Evolutionary conservation across 1,140 invertebrate species (phyloP), one percentile per base, ranked within the genome.

Genomic region (Proctacanthus coquilletti): DNA sequence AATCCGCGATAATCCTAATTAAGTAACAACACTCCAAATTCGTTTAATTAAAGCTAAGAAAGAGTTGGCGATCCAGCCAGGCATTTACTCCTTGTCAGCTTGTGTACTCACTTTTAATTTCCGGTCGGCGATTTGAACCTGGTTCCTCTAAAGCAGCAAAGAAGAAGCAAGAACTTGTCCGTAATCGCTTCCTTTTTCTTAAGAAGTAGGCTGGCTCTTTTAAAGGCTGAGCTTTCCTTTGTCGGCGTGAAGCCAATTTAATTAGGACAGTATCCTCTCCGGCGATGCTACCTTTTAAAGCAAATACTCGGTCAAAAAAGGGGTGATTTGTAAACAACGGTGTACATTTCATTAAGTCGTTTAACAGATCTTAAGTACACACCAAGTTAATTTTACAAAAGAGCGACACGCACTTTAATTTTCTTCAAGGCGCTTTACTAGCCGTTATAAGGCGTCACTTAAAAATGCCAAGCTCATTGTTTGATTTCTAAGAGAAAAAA

Each of bases 311-410:
- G n/a, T n/a, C n/a, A 13, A 27, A 27, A 27, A 27, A 27, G 23
- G 23, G 23, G 23, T 27, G 23, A 27, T 27, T 13, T 27, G 23
- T 27, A 27, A 27, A 27, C 23, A 27, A 27, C 23, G 23, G 23
- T 27, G 13, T 27, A 27, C 23, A 27, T 27, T 27, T 27, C 23
- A 27, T 27, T 27, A 27, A 27, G 23, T 8, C 13, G 23, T 27
- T 27, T 27, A 27, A 27, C 23, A 27, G 23, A 13, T 27, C 13
- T 27, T 9, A 27, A 27, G 23, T 27, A 27, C 23, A 27, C 23
- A 9, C 13, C 8, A 9, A 27, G 23, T 9, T 27, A 27, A 27
- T 27, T 27, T n/a, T n/a, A n/a, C n/a, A n/a, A n/a, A n/a, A n/a
- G n/a, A n/a, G n/a, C n/a, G n/a, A n/a, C n/a, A n/a, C n/a, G n/a